phyloP scores from a whole-genome alignment of 1,140 invertebrate species.

The Ceratosolen fusciceps region DNA sequence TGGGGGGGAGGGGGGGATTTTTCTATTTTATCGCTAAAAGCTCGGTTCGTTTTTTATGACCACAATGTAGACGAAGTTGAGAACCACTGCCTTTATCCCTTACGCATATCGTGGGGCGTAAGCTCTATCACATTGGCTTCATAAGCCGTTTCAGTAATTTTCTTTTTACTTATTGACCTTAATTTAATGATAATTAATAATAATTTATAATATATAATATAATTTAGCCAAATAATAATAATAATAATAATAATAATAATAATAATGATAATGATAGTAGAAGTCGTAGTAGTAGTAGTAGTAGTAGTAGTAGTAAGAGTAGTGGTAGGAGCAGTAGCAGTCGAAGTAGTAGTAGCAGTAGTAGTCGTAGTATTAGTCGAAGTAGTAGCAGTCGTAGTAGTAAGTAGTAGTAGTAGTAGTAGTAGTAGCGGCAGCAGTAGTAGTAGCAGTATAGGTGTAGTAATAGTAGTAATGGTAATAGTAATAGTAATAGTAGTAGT shows the following conservation, averaged over 20 bases:
- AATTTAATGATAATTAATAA: constrained; percentile 54
- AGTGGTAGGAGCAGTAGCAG: no score
- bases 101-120: constrained; percentile 64
- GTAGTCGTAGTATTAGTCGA: no score
- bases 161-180: constrained; percentile 40
- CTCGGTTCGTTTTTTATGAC: constrained; percentile 42
- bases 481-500: no score
- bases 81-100: constrained; percentile 46
- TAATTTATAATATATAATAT: constrained; percentile 59
- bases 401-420: no score
- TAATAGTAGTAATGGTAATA: no score
- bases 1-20: no score
- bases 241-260: constrained; percentile 40
- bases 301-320: no score
- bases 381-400: no score
- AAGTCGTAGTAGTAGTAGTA: constrained; percentile 57
- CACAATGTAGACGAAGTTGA: constrained; percentile 32
- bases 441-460: no score
- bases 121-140: constrained; percentile 73
- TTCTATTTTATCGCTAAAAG: constrained; percentile 3
- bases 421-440: no score
- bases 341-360: no score
- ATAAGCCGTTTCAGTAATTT: constrained; percentile 67
- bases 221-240: constrained; percentile 54
- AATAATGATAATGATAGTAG: not conserved